Base-by-base conservation (phyloP, 2,888 invertebrate genomes). In the Dasypolia templi region DNA sequence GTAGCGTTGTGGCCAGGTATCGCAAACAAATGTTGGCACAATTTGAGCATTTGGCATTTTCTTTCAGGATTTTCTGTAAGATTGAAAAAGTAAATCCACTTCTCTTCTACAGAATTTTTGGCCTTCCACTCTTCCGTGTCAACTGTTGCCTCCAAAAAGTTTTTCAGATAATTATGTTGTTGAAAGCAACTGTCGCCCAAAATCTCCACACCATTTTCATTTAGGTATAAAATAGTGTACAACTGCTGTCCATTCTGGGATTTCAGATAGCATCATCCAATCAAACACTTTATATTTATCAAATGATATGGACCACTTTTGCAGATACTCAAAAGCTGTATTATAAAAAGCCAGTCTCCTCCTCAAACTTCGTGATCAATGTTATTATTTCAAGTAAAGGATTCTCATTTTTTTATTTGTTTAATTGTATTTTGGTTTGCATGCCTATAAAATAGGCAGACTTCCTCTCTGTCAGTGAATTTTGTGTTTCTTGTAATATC, bases 301-400 rank as follows among this genome's bases (percentile, higher is more conserved):
- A n/a, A n/a, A n/a, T n/a, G n/a, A n/a, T n/a, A n/a, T n/a, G n/a
- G n/a, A n/a, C n/a, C n/a, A n/a, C n/a, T n/a, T n/a, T n/a, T 72
- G 64, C 72, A 72, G 64, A 66, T 73, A 74, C 51, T 70, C 77
- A 62, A 65, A 62, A 46, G 77, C 73, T 66, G 73, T 71, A 46
- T 74, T 58, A 72, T 73, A 79, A 75, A 73, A 73, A 59, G 61
- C 67, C 62, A 59, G 78, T 75, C 51, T 77, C 77, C 66, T 77
- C 70, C 58, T 73, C 66, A 77, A 77, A 77, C 62, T 72, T 79
- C 61, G 56, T 68, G 68, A 75, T 73, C 68, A 67, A 72, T 65
- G 62, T 58, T 70, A 56, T 66, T 66, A 53, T 79, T 72, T 72
- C 65, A 61, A 64, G 61, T 49, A 66, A 65, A 63, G 53, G 69